Conservation (phyloP, 2,888 invertebrate species). For the Mythimna impura region DNA sequence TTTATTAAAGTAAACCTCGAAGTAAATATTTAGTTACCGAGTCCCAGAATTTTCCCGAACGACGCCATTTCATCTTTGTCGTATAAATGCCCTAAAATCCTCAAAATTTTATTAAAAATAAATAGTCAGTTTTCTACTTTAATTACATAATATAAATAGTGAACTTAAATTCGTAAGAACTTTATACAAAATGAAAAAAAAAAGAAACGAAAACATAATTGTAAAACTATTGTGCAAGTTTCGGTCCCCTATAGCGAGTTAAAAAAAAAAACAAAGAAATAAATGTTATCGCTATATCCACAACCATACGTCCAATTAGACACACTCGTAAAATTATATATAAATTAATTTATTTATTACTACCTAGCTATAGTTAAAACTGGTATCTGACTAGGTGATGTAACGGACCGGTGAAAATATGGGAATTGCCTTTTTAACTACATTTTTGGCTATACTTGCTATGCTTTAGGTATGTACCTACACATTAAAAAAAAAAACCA, state of each 20-base stretch:
- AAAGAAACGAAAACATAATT: slow-evolving; percentile 65
- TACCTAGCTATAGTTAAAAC: slow-evolving; percentile 86
- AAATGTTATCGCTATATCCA: slow-evolving; percentile 74
- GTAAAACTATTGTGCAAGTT: slow-evolving; percentile 63
- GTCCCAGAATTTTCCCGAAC: slow-evolving; percentile 63
- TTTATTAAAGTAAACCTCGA: slow-evolving; percentile 30
- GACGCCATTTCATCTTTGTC: slow-evolving; percentile 78
- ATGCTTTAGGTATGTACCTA: slow-evolving; percentile 40
- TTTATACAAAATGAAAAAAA: slow-evolving; percentile 86
- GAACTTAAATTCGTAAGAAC: slow-evolving; percentile 82
- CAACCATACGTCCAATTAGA: slow-evolving; percentile 83
- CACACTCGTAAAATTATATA: slow-evolving; percentile 79
- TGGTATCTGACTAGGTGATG: slow-evolving; percentile 88
- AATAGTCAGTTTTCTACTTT: slow-evolving; percentile 85
- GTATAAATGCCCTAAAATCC: slow-evolving; percentile 78
- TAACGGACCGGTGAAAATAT: slow-evolving; percentile 74
- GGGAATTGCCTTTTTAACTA: slow-evolving; percentile 58
- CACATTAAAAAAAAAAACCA: not conserved
- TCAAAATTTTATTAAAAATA: slow-evolving; percentile 81
- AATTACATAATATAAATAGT: slow-evolving; percentile 86
- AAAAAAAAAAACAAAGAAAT: slow-evolving; percentile 58
- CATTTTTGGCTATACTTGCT: slow-evolving; percentile 57
- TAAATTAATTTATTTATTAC: slow-evolving; percentile 80
- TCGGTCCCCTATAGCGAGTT: slow-evolving; percentile 76
- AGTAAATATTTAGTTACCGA: slow-evolving; percentile 35